Base-by-base conservation (phyloP, 2,113 vertebrate species). In the Pteropus alecto region DNA sequence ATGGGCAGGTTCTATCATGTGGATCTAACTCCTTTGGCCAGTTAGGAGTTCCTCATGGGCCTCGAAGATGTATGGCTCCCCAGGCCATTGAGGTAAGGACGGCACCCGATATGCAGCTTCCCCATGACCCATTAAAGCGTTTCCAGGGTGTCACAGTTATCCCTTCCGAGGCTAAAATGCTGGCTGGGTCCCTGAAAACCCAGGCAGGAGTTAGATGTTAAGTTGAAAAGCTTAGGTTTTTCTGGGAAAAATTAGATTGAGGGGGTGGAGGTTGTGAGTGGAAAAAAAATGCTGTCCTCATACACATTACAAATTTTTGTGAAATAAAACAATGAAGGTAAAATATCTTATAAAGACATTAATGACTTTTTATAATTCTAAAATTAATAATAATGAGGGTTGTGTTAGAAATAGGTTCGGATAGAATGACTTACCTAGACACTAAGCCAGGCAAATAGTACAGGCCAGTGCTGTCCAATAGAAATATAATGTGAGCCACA, bases 11-110 rank as follows among this genome's bases (percentile, higher is more conserved):
- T 76, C 95, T 99, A 33, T 98, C 99, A 9, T 99, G 99, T 98
- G 99, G 99, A 65, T 99, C 99, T 84, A 99, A 99, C 93, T 98
- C 98, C 56, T 99, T 99, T 89, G 99, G 99, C 90, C 99, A 99
- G 46, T 96, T 99, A 90, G 99, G 99, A 96, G 86, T 99, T 97
- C 98, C 98, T 78, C 93, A 97, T 11, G 84, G 96, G 71, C 96
- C 98, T 92, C 97, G n/a, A 96, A 98, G 94, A 15, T 98, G 99
- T 88, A 93, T 98, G 90, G 86, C 98, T 82, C 98, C 98, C 33
- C 98, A 98, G 41, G 96, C 93, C 76, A 95, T 99, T 63, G 98
- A 99, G 99, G 99, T 99, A 98, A 98, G 88, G 46, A 88, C 1
- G 4, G 97, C 71, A 48, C 28, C 76, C 90, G 24, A 71, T 76